Percentiles rank a stretch among this genome's conserved stretches.
Evolutionary conservation across 2,113 vertebrate species (phyloP).

Genomic region (Campylomormyrus tamandua): DNA sequence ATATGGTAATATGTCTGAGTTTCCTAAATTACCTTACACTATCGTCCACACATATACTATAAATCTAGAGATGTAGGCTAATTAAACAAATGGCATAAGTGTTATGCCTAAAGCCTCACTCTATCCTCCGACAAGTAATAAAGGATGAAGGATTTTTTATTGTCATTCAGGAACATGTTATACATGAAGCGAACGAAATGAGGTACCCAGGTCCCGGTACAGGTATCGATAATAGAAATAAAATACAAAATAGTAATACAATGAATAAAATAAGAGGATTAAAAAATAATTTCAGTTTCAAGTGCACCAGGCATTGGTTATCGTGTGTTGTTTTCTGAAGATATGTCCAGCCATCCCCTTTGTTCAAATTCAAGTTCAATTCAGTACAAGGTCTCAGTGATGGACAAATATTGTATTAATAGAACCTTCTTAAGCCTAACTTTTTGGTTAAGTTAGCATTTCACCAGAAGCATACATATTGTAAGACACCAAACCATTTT

Average conservation of each 20-base stretch:
- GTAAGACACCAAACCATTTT: background rate
- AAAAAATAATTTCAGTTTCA: background rate
- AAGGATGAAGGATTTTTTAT: background rate
- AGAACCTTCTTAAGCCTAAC: background rate
- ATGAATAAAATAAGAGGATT: no score
- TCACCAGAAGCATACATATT: background rate
- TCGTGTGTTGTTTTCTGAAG: background rate
- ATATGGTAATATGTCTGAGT: background rate
- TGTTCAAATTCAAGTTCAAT: background rate
- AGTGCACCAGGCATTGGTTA: background rate
- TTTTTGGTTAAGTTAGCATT: background rate
- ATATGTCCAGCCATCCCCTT: background rate
- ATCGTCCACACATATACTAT: background rate
- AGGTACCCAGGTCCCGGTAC: no score
- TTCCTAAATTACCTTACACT: background rate
- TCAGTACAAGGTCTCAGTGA: background rate
- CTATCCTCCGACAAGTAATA: background rate
- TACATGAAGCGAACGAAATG: no score
- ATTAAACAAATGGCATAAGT: background rate
- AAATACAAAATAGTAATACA: no score
- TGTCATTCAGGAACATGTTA: no score
- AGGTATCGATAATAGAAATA: no score
- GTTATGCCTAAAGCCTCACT: background rate
- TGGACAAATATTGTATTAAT: background rate
- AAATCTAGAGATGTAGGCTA: background rate